Evolutionary conservation across 2,888 invertebrate genomes (phyloP).

Genomic region (Volucella zonaria): DNA sequence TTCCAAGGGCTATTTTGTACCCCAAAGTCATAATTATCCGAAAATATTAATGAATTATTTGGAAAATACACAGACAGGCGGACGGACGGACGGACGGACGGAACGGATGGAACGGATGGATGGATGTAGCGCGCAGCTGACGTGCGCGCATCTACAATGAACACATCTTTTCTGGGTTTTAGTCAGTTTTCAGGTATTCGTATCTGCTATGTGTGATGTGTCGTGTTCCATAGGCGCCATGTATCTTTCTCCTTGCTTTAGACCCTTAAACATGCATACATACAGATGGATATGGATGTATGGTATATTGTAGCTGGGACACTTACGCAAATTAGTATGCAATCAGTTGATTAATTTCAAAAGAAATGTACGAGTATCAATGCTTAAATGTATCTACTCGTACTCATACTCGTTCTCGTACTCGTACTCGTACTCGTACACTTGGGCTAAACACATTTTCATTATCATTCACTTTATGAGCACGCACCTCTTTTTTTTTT

Average conservation of each 20-base stretch:
- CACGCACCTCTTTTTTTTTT: constrained; percentile 55
- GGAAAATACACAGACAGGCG: constrained; percentile 51
- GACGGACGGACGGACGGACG: not conserved
- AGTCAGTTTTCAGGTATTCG: constrained; percentile 28
- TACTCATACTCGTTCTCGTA: not conserved
- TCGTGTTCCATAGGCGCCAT: constrained; percentile 60
- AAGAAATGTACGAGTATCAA: constrained; percentile 38
- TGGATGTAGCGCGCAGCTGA: constrained; percentile 61
- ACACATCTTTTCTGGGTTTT: constrained; percentile 26
- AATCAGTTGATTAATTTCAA: constrained; percentile 69
- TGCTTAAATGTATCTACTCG: constrained; percentile 48
- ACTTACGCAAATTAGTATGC: constrained; percentile 74
- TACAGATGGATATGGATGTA: no score
- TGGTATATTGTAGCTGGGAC: constrained; percentile 27
- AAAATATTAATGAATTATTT: constrained; percentile 74
- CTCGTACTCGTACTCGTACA: no score
- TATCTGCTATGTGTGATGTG: constrained; percentile 11
- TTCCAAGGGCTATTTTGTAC: constrained; percentile 69
- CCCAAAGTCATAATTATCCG: constrained; percentile 73
- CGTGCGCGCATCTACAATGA: constrained; percentile 65
- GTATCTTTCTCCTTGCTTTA: constrained; percentile 34
- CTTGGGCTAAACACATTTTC: not conserved
- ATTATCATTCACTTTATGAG: constrained; percentile 68
- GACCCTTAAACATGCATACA: constrained; percentile 3
- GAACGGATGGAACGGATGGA: no score